These are phyloP conservation scores for Myotis yumanensis DNA, from an alignment of 2,113 vertebrate species.

Conservation along the genomic window DNA sequence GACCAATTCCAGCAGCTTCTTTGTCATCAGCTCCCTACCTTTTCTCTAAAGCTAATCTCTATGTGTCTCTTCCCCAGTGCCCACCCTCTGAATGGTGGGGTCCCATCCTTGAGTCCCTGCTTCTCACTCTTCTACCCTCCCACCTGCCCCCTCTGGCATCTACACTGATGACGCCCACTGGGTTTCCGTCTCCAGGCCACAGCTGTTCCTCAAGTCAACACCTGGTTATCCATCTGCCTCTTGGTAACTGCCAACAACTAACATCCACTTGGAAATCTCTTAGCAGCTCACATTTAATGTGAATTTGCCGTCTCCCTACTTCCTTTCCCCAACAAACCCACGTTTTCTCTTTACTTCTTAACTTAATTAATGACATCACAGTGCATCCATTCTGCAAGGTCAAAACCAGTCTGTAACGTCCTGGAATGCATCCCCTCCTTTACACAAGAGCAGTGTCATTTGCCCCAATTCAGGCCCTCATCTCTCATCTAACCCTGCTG, in stretches of 20 bases:
- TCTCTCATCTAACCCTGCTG: not conserved
- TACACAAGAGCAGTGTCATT: not conserved
- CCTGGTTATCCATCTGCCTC: not conserved
- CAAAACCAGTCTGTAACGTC: not conserved
- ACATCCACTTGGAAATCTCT: not conserved
- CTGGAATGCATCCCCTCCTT: not conserved
- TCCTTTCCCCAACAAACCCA: not conserved
- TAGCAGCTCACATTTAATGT: not conserved
- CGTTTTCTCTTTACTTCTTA: not conserved
- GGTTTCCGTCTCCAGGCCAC: not conserved
- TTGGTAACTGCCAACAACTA: not conserved
- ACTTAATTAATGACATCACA: not conserved
- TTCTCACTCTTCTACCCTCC: not conserved
- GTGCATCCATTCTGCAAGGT: not conserved
- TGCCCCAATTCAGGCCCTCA: not conserved
- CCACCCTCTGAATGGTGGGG: not conserved
- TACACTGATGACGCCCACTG: too few relatives aligned
- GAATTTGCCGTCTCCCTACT: not conserved
- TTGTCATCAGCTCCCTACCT: not conserved
- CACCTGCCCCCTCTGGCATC: not conserved
- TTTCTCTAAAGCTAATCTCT: not conserved
- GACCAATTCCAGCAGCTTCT: not conserved
- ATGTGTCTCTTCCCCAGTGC: fast-evolving
- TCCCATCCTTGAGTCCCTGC: not conserved
- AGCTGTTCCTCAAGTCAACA: not conserved